Evolutionary conservation across 2,797 vertebrate genomes (phyloP), one percentile per base, ranked within the genome.

Genomic region (Scomberomorus guttatus): DNA sequence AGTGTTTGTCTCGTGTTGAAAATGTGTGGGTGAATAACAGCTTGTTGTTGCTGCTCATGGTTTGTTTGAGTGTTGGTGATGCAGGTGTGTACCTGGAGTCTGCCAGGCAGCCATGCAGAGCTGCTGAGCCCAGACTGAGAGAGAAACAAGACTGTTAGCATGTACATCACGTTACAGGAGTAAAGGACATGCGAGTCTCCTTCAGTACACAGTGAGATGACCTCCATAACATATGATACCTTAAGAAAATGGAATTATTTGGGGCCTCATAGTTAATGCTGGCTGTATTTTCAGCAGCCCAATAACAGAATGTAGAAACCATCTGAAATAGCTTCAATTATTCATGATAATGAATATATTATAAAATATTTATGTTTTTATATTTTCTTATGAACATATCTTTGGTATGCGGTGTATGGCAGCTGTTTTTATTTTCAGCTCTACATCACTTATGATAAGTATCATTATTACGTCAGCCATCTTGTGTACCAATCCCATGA

Each of bases 61-160:
- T 68, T 1, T 58, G 58, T 46, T 60, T 14, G 63, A 2, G 63
- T 65, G 59, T 10, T 56, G 32, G 24, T 9, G 57, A 32, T 64
- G 60, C 6, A 15, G 25, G 20, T 73, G 4, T 80, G 75, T 91
- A 93, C 90, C 90, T 93, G 85, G 63, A 74, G 80, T 44, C 37
- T 85, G 71, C 82, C 64, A 75, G 5, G 81, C 60, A 68, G 87
- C 54, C 81, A 85, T 46, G 86, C 84, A 92, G 76, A 90, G 84
- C 86, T 92, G 89, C 85, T 91, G 88, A 83, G 85, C 91, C 90
- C 87, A 91, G 66, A 91, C 91, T 92, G 89, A 77, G 87, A 88
- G 84, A 92, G 77, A 90, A 81, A 89, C 63, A 39, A 88, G 12
- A 82, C 29, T 0, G 85, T 91, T 90, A 90, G 82, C 80, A 63